A percentile compares a stretch with the other conserved stretches of the same genome.
These are phyloP conservation scores for Bombus terrestris DNA, from an alignment of 1,140 invertebrate genomes.

Conservation along the genomic window DNA sequence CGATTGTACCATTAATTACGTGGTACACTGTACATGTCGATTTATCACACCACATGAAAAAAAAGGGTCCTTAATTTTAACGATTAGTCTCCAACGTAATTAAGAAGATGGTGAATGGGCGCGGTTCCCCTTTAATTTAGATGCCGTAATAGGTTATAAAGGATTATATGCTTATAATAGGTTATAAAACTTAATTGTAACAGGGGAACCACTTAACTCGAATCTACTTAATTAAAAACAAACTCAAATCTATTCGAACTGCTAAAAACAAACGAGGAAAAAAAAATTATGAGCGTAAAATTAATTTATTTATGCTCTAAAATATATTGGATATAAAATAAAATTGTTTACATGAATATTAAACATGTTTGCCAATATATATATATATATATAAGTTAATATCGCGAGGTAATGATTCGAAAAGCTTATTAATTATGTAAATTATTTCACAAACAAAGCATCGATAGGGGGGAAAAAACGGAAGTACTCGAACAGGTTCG, in stretches of 20 bases:
- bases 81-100: constrained; percentile 9
- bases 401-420: neutral
- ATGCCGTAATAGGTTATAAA: neutral
- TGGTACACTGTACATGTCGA: neutral
- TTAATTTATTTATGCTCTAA: neutral
- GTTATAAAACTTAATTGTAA: constrained; percentile 11
- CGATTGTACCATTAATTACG: neutral
- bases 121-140: constrained; percentile 8
- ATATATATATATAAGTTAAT: neutral
- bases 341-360: neutral
- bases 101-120: neutral
- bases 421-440: neutral
- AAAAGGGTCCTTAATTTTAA: neutral
- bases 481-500: neutral
- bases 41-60: neutral
- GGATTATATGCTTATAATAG: constrained; percentile 4
- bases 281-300: no score
- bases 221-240: neutral
- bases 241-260: neutral
- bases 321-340: neutral
- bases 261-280: neutral
- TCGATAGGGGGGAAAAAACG: neutral
- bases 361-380: neutral
- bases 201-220: neutral
- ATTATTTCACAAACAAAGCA: neutral